Conservation (phyloP, 2,113 vertebrate species). For the Caracal caracal region DNA sequence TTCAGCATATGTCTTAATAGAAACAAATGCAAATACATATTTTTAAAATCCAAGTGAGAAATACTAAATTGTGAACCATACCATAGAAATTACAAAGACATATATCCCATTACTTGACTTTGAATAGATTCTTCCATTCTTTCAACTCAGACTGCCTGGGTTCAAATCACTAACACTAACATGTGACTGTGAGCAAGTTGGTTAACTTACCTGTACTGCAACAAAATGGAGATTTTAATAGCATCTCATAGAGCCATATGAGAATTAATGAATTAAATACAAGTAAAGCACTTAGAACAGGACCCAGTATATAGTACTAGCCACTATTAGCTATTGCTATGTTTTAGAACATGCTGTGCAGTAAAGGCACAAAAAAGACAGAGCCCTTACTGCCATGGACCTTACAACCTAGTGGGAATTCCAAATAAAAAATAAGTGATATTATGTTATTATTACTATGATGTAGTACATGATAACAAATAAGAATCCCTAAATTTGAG, state of each 20-base stretch:
- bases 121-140: slow-evolving; percentile 27
- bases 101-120: neutral
- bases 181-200: neutral
- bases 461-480: neutral
- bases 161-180: neutral
- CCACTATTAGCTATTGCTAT: neutral
- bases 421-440: slow-evolving; percentile 2
- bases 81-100: slow-evolving; percentile 25
- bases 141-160: neutral
- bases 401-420: slow-evolving; percentile 4
- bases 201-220: neutral
- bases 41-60: slow-evolving; percentile 51
- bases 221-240: slow-evolving; percentile 18
- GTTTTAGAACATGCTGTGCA: neutral
- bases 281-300: neutral
- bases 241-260: neutral
- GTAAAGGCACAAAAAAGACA: neutral
- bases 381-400: neutral
- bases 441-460: neutral
- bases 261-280: slow-evolving; percentile 21
- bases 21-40: neutral
- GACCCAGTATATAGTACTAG: neutral
- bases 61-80: slow-evolving; percentile 33
- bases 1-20: neutral
- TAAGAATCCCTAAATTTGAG: neutral